Conservation (phyloP, 2,888 invertebrate species). For the Leptinotarsa tumamoca region DNA sequence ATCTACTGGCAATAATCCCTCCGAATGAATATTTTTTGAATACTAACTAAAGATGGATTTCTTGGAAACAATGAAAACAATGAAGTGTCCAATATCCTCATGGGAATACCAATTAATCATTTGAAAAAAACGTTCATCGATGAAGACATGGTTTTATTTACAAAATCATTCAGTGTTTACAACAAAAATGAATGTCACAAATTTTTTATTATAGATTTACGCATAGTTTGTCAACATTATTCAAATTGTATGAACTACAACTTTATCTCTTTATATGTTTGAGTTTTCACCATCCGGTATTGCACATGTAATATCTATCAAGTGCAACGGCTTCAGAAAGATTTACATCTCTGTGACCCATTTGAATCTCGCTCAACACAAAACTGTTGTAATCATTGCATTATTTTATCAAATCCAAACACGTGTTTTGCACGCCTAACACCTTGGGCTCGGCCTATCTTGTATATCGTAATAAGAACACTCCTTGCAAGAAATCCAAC, state of each 20-base stretch:
- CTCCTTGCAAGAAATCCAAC: slow-evolving; percentile 33
- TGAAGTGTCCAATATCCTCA: no score
- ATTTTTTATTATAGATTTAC: no score
- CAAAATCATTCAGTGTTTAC: no score
- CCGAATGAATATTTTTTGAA: no score
- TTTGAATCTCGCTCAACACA: slow-evolving; percentile 22
- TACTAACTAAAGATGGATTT: no score
- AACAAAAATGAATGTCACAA: no score
- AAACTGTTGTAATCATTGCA: slow-evolving; percentile 34
- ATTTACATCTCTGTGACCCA: slow-evolving; percentile 25
- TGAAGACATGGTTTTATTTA: no score
- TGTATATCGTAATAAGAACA: slow-evolving; percentile 36
- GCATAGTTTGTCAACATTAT: no score
- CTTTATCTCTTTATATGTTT: not conserved
- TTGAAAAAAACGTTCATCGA: no score
- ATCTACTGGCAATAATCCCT: no score
- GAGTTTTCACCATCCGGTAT: not conserved
- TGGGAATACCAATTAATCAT: no score
- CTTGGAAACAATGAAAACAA: no score
- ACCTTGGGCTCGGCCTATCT: slow-evolving; percentile 37
- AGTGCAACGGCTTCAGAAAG: not conserved
- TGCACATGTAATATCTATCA: not conserved
- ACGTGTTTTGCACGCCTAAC: slow-evolving; percentile 35
- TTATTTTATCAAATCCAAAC: slow-evolving; percentile 34
- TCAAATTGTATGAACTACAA: not conserved